Evolutionary conservation across 2,113 vertebrate genomes (phyloP).

Genomic region (Peromyscus polionotus): DNA sequence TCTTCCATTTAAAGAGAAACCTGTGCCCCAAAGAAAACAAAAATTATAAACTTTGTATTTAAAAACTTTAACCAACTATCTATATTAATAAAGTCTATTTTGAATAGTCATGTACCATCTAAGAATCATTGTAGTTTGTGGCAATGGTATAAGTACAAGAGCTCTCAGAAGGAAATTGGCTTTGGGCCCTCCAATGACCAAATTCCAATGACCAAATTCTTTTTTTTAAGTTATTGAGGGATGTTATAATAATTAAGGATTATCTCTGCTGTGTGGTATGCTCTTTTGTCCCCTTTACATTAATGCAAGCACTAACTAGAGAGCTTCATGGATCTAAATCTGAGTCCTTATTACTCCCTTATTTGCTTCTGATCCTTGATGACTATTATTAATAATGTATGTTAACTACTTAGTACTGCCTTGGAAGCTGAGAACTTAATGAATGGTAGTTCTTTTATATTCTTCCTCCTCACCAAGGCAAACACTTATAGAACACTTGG

Average conservation of each 20-base stretch:
- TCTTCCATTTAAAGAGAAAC: constrained; percentile 21
- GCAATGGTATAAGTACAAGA: neutral
- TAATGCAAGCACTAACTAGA: neutral
- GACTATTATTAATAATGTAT: constrained; percentile 40
- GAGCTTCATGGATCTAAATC: neutral
- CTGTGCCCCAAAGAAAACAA: neutral
- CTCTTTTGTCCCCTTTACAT: neutral
- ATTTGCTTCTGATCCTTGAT: constrained; percentile 34
- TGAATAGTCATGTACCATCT: neutral
- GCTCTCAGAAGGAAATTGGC: neutral
- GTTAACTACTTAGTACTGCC: constrained; percentile 1
- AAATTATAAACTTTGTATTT: neutral
- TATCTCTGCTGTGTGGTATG: neutral
- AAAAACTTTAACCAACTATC: neutral
- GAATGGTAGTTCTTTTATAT: constrained; percentile 16
- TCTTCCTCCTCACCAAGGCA: constrained; percentile 4
- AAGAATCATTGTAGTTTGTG: neutral
- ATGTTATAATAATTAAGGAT: neutral
- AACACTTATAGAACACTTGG: constrained; percentile 15
- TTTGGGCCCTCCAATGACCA: neutral
- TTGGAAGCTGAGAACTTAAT: constrained; percentile 2
- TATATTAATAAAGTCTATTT: neutral
- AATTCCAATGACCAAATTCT: neutral
- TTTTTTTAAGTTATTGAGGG: neutral
- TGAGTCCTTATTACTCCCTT: neutral